phyloP scores from a whole-genome alignment of 2,113 vertebrate species.

The Leucopsar rothschildi region DNA sequence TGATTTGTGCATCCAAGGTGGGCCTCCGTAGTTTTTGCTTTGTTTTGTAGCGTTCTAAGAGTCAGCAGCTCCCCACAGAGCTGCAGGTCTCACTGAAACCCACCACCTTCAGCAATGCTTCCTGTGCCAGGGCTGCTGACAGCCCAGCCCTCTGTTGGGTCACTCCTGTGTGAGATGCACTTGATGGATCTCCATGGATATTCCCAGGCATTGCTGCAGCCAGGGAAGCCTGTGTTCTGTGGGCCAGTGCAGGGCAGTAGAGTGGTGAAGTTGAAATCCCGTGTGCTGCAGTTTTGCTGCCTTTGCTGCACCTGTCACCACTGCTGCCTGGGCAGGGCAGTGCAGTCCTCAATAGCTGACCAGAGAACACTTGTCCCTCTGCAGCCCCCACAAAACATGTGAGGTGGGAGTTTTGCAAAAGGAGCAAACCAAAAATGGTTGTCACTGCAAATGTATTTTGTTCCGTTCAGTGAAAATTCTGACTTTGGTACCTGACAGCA shows the following conservation, averaged over 20 bases:
- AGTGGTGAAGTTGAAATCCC: background rate
- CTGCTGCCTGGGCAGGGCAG: accelerated
- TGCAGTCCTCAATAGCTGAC: accelerated
- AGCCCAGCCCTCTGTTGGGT: background rate
- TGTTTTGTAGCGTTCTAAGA: background rate
- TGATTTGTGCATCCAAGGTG: background rate
- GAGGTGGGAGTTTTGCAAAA: background rate
- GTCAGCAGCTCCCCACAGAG: background rate
- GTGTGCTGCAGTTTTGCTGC: background rate
- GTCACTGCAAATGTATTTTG: background rate
- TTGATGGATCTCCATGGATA: accelerated
- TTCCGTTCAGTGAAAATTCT: background rate
- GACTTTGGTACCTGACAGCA: background rate
- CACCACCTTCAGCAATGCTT: background rate
- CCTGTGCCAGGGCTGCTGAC: background rate
- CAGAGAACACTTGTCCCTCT: background rate
- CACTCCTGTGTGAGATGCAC: background rate
- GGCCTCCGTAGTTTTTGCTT: background rate
- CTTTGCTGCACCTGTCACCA: background rate
- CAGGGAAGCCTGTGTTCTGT: accelerated
- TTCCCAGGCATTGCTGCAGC: background rate
- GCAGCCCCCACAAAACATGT: background rate
- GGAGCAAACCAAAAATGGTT: background rate
- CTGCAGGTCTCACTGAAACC: background rate
- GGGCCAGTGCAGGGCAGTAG: no score